Evolutionary conservation across 2,113 vertebrate genomes (phyloP).

Genomic region (Chloropsis cyanopogon): DNA sequence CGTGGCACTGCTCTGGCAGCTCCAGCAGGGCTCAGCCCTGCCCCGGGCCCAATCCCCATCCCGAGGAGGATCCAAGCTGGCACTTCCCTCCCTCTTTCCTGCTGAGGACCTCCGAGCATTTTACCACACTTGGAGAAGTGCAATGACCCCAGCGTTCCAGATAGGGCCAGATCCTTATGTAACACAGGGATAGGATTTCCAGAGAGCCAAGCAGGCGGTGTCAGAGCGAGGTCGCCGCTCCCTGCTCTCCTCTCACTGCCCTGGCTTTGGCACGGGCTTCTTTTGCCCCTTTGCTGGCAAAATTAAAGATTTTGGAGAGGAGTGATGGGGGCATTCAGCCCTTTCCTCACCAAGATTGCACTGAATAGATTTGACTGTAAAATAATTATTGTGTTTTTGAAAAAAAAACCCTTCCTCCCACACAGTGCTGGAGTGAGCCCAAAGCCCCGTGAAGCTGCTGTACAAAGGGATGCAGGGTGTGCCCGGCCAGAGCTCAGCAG

Average conservation of each 20-base stretch:
- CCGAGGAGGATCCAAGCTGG: not conserved
- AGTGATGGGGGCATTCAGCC: not conserved
- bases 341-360: not conserved
- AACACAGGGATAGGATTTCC: slow-evolving; percentile 43
- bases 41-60: not conserved
- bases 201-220: not conserved
- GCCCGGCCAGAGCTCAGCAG: not conserved
- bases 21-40: not conserved
- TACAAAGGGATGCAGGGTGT: slow-evolving; percentile 55
- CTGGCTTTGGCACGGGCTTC: not conserved
- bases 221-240: not conserved
- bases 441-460: slow-evolving; percentile 35
- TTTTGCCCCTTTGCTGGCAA: not conserved
- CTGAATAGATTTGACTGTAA: not conserved
- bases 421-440: slow-evolving; percentile 47
- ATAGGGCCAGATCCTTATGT: slow-evolving; percentile 56
- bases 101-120: slow-evolving; percentile 13
- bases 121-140: slow-evolving; percentile 17
- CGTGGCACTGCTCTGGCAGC: not conserved
- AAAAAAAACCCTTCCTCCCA: not conserved
- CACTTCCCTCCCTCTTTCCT: not conserved
- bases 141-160: slow-evolving; percentile 10
- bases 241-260: not conserved
- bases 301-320: not conserved
- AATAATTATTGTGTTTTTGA: not conserved